Base-by-base conservation (phyloP, 35 echinoderm and acorn worm genomes). In the Acanthaster planci region DNA sequence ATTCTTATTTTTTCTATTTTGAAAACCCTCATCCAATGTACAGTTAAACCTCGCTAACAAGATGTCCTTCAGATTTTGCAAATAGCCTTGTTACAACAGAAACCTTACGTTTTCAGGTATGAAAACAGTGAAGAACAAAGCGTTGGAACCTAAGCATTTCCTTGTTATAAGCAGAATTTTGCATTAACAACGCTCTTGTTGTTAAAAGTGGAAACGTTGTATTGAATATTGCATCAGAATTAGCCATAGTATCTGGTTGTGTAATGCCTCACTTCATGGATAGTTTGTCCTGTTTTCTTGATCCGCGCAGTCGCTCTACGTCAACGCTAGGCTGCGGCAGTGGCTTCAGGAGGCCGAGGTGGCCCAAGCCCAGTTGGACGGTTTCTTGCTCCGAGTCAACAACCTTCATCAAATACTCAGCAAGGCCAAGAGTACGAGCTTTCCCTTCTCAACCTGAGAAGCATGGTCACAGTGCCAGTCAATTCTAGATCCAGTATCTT, bases 311-410 rank as follows among this genome's bases (percentile, higher is more conserved):
- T 78, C 87, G n/a, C 77, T n/a, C 10, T 89, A 82, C 52, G 87
- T 89, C 38, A 89, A 89, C 82, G 87, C 87, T 10, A 67, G 78
- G 30, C 57, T 89, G 29, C 22, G 79, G 42, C 87, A 89, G 27
- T 89, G 79, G 78, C 22, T 79, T 19, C 37, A 75, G 23, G 79
- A 76, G 34, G 79, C 80, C 8, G 55, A 89, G 57, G 38, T 82
- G 17, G 79, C 80, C 6, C 87, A 82, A 32, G 55, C 80, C 6
- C 79, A 82, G n/a, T 44, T 89, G 14, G 87, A 89, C 37, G 78
- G 22, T 32, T 82, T 89, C 35, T 60, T 82, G 0, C 40, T 22
- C 10, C 87, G 82, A 51, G 7, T 89, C 53, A 79, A 89, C 38
- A 17, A 80, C 21, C 82, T 42, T 22, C 87, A 89, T 30, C 58